Percentiles rank a stretch among this genome's conserved stretches.
These are phyloP conservation scores for Oithona nana DNA, from an alignment of 2,888 invertebrate genomes.

Conservation along the genomic window DNA sequence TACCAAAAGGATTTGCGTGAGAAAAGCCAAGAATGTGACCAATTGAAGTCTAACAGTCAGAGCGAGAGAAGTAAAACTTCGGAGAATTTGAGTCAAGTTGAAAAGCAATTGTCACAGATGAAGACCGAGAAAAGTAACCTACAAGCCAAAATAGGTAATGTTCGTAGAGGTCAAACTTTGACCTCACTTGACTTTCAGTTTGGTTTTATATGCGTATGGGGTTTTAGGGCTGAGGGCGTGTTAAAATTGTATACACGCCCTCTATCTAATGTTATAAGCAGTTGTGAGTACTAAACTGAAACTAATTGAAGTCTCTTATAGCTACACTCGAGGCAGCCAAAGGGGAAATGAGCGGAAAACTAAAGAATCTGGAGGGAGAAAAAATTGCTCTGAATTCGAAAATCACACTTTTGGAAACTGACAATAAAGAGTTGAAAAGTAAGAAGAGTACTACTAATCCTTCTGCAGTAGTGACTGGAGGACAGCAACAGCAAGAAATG, in stretches of 20 bases:
- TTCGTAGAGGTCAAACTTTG: too few species aligned
- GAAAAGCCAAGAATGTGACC: background rate
- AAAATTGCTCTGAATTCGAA: background rate
- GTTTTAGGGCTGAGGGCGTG: too few species aligned
- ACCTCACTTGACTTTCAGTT: too few species aligned
- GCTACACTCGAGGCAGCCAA: background rate
- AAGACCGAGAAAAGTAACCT: background rate
- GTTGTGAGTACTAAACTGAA: too few species aligned
- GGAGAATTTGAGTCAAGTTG: background rate
- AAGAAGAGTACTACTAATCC: background rate
- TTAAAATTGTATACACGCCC: too few species aligned
- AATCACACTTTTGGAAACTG: background rate
- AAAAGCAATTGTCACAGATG: background rate
- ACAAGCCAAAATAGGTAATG: background rate
- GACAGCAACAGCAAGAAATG: too few species aligned
- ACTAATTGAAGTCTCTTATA: too few species aligned
- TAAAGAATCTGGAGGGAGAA: conserved; percentile 7
- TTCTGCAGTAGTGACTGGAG: too few species aligned
- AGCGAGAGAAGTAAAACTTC: background rate
- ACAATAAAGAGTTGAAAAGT: background rate
- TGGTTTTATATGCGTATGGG: too few species aligned
- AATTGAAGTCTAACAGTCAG: background rate
- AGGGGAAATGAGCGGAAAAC: background rate
- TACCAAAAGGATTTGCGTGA: background rate
- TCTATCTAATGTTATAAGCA: too few species aligned